Base-by-base conservation (phyloP, 2,113 vertebrate species). In the Clarias gariepinus region DNA sequence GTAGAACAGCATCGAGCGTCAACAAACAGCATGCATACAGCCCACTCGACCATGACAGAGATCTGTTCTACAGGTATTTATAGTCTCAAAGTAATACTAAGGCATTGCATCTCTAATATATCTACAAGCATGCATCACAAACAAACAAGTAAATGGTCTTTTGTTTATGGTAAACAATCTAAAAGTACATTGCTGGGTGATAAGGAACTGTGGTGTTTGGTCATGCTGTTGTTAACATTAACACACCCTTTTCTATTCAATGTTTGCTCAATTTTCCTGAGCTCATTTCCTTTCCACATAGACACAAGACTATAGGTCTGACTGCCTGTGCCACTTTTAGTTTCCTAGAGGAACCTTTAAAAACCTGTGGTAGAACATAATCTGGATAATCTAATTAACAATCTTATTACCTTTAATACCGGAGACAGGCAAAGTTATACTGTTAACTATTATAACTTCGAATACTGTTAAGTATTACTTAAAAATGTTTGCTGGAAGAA, bases 251-350 rank as follows among this genome's bases (percentile, higher is more conserved):
- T 81, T 68, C 81, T 79, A 53, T 74, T 88, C 71, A 85, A 0
- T 13, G 60, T 58, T 86, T 83, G n/a, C 66, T 55, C 30, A 76
- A 77, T 84, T 87, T 87, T 85, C 88, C 83, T 61, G 15, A 61
- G 16, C 19, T 88, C 53, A 52, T 85, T 86, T 88, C 85, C 84
- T 86, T 69, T 33, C 57, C 73, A 21, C 30, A 30, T 21, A 76
- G 23, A 77, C 81, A 58, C 18, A 85, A 57, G 25, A 57, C 77
- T 23, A 10, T n/a, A 58, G 23, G 25, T 2, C 58, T 53, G 4
- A 33, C 30, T 9, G 4, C 61, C 9, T 21, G 25, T 60, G 8
- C 18, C 8, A 58, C 66, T 52, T 28, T 53, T 47, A 66, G 18
- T 78, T 16, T n/a, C n/a, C 53, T 52, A 25, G 33, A 73, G 55